phyloP scores from a whole-genome alignment of 2,888 invertebrate genomes.

The Monoplex corrugatus region DNA sequence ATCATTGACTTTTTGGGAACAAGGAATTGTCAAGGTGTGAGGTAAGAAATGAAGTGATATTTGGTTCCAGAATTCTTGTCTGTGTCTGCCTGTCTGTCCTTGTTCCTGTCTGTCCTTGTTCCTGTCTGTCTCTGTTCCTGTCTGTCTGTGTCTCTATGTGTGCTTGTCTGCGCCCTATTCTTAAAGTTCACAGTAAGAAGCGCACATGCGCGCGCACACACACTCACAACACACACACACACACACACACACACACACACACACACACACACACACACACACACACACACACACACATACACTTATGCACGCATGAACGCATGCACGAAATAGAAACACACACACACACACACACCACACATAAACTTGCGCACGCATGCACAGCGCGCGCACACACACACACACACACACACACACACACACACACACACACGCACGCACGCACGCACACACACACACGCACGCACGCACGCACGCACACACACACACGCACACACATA shows the following conservation, averaged over 20 bases:
- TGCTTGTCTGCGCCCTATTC: too few relatives aligned
- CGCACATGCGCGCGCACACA: too few relatives aligned
- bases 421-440: not conserved
- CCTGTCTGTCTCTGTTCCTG: not conserved
- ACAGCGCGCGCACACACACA: not conserved
- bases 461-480: not conserved
- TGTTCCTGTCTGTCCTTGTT: not conserved
- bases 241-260: not conserved
- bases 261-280: constrained; percentile 14
- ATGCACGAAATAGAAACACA: not conserved
- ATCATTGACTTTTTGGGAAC: too few relatives aligned
- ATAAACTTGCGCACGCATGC: not conserved
- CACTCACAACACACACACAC: too few relatives aligned
- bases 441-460: not conserved
- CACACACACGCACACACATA: not conserved
- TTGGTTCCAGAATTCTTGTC: too few relatives aligned
- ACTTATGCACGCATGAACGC: not conserved
- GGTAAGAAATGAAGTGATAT: too few relatives aligned
- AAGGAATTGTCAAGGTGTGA: too few relatives aligned
- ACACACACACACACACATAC: not conserved
- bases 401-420: not conserved
- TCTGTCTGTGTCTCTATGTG: not conserved
- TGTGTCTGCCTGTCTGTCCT: not conserved
- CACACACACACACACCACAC: not conserved
- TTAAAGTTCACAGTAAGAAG: too few relatives aligned